Percentiles rank a stretch among this genome's conserved stretches.
Conservation (phyloP, 2,888 invertebrate species). For the Tachystola acroxantha region DNA sequence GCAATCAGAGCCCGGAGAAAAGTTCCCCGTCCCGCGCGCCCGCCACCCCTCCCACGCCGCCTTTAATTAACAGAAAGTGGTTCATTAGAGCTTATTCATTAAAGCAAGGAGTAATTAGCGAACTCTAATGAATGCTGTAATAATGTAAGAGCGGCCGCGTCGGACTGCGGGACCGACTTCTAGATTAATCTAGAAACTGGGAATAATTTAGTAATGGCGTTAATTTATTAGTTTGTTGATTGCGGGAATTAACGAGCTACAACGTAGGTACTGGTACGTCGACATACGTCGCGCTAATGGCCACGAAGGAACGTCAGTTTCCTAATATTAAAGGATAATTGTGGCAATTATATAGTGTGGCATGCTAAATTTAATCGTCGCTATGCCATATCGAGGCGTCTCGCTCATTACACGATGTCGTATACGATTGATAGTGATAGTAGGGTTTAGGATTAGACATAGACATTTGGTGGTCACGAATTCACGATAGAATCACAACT, state of each 20-base stretch:
- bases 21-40: conserved; percentile 46
- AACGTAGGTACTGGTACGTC: conserved; percentile 11
- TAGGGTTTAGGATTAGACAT: no score
- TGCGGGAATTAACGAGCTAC: conserved; percentile 55
- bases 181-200: conserved; percentile 74
- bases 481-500: no score
- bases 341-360: no score
- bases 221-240: conserved; percentile 69
- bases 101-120: conserved; percentile 94
- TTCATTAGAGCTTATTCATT: conserved; percentile 95
- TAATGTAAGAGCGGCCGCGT: conserved; percentile 82
- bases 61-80: conserved; percentile 95
- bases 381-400: no score
- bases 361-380: no score
- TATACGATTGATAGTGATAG: no score
- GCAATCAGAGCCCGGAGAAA: conserved; percentile 77
- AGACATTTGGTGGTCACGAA: no score
- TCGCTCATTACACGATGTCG: no score
- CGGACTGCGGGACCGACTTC: conserved; percentile 73
- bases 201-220: conserved; percentile 73
- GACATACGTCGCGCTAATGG: conserved; percentile 2
- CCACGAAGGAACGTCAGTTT: not conserved
- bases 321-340: no score
- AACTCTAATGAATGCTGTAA: conserved; percentile 91
- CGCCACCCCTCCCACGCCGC: conserved; percentile 66